Conservation (phyloP, 2,888 invertebrate species). For the Dryadula phaetusa region DNA sequence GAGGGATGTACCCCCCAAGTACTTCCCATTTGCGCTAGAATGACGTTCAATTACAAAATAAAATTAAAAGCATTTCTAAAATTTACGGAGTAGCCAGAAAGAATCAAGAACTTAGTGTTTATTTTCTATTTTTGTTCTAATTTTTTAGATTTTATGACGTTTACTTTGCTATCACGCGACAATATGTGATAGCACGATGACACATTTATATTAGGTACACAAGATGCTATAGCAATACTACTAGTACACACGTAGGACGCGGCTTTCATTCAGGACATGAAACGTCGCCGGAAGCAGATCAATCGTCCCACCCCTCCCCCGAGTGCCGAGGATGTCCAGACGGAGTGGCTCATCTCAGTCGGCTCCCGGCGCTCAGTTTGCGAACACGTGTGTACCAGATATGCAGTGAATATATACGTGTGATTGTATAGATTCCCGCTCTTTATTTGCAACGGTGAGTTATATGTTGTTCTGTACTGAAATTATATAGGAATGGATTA, state of each 20-base stretch:
- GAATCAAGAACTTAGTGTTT: no score
- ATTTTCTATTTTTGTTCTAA: background rate
- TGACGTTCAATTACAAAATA: no score
- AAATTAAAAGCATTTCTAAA: no score
- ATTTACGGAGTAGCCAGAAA: no score
- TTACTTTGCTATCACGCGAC: background rate
- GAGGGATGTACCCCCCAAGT: no score
- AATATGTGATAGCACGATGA: background rate
- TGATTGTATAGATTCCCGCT: slow-evolving; percentile 51
- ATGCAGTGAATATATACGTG: slow-evolving; percentile 67
- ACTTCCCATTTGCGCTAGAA: no score
- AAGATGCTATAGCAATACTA: slow-evolving; percentile 30
- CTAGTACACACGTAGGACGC: slow-evolving; percentile 39
- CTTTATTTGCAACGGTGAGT: slow-evolving; percentile 42
- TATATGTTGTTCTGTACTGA: slow-evolving; percentile 6
- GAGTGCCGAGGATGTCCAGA: slow-evolving; percentile 57
- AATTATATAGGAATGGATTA: background rate
- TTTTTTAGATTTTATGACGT: background rate
- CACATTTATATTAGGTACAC: background rate
- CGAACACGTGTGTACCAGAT: slow-evolving; percentile 60
- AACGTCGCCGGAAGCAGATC: slow-evolving; percentile 69
- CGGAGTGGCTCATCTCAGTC: slow-evolving; percentile 62
- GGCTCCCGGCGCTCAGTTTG: slow-evolving; percentile 58
- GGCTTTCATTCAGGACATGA: slow-evolving; percentile 46
- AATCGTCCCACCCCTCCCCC: slow-evolving; percentile 66